Base-by-base conservation (phyloP, 2,888 invertebrate genomes). In the Sinhomidia bicolor region DNA sequence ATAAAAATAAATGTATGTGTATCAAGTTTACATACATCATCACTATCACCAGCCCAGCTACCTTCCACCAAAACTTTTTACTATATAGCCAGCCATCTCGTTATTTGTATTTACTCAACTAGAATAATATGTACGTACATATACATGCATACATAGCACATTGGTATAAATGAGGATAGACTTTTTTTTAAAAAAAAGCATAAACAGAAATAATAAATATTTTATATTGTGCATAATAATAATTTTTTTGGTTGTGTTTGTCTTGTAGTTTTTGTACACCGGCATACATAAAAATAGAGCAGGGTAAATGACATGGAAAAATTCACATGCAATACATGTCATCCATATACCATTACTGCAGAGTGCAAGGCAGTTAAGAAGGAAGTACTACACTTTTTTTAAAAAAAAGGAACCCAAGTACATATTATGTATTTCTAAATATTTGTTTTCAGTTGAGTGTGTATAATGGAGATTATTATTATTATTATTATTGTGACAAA, bases 271-370 rank as follows among this genome's bases (percentile, higher is more conserved):
- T 36, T 10, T 36, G 36, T 36, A 36, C 4, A 60, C 26, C 41
- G 17, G 41, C 32, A 54, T 20, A 12, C 82, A 82, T 82, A 82
- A 82, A n/a, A 82, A 82, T 68, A 14, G 51, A 76, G 3, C 26
- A 76, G 76, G 60, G 83, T 84, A 84, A 84, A 84, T 84, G 83
- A 74, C 74, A 74, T 74, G 71, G 71, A 83, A 83, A 80, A 47
- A 44, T 47, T 23, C 32, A 26, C 6, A 32, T 65, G n/a, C 47
- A 65, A n/a, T 41, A 0, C 20, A 68, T 29, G 7, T 14, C n/a
- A n/a, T n/a, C n/a, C n/a, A n/a, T 2, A 65, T n/a, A 14, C 7
- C 0, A n/a, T 12, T 3, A 17, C 17, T 65, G 36, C 7, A 9
- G 47, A 47, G 47, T 47, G n/a, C 12, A 47, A 10, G 47, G n/a